A percentile compares a stretch with the other conserved stretches of the same genome.
Conservation (phyloP, 92 coral and sea anemone genomes). For the Heteractis magnifica region DNA sequence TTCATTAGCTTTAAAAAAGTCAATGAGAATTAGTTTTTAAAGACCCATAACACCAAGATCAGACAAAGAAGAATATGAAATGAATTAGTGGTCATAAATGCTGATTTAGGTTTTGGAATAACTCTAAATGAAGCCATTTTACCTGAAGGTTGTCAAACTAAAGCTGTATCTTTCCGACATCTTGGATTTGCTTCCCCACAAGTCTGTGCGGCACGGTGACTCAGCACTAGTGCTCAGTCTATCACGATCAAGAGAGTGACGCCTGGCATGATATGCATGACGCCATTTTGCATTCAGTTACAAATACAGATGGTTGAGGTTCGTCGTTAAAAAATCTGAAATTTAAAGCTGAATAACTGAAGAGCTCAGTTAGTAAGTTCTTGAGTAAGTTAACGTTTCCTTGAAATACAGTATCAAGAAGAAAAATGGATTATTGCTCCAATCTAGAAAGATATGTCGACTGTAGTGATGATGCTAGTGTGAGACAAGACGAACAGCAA, state of each 20-base stretch:
- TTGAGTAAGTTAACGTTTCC: too few species aligned
- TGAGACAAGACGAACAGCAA: background rate
- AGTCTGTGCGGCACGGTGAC: slow-evolving; percentile 63
- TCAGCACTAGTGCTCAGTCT: slow-evolving; percentile 67
- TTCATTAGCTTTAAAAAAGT: background rate
- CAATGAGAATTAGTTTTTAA: background rate
- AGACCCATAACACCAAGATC: background rate
- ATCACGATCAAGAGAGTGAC: background rate
- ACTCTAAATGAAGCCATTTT: slow-evolving; percentile 19
- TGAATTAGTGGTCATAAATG: background rate
- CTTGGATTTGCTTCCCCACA: slow-evolving; percentile 77
- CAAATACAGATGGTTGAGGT: background rate
- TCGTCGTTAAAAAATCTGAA: background rate
- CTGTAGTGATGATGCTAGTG: too few species aligned
- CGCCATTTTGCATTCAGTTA: background rate
- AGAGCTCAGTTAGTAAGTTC: too few species aligned
- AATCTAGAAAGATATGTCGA: background rate
- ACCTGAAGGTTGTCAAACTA: slow-evolving; percentile 99
- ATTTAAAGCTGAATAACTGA: too few species aligned
- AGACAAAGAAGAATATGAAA: background rate
- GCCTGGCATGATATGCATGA: background rate
- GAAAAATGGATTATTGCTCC: background rate
- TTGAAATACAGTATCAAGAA: background rate
- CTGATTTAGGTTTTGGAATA: background rate
- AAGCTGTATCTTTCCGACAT: slow-evolving; percentile 99